Conservation (phyloP, 2,888 invertebrate genomes). For the Drosophila sordidula region DNA sequence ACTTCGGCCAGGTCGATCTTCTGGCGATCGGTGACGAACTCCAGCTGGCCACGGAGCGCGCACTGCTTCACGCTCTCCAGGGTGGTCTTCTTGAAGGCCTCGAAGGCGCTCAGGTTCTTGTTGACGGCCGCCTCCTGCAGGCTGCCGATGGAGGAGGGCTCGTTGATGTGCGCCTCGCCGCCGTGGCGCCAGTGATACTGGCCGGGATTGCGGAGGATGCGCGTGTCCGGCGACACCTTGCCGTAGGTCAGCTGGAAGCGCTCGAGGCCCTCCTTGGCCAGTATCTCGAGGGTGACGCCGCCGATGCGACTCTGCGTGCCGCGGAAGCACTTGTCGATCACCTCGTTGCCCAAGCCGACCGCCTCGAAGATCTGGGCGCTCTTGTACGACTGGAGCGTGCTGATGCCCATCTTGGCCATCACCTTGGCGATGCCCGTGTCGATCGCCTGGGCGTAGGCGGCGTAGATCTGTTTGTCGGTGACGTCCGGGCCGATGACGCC, state of each 20-base stretch:
- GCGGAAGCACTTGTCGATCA: constrained; percentile 97
- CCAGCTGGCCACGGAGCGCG: constrained; percentile 96
- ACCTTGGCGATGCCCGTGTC: constrained; percentile 96
- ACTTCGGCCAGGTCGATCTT: constrained; percentile 94
- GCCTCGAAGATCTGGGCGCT: constrained; percentile 99
- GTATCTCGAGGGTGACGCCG: constrained; percentile 95
- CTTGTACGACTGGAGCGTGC: constrained; percentile 98
- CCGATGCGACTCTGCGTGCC: constrained; percentile 90
- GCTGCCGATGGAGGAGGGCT: constrained; percentile 91
- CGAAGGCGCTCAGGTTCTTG: constrained; percentile 93
- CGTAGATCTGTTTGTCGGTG: constrained; percentile 92
- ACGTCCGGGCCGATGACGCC: constrained; percentile 91
- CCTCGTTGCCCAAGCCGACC: constrained; percentile 96
- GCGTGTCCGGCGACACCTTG: constrained; percentile 88
- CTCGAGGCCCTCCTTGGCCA: constrained; percentile 94
- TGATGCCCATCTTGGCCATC: constrained; percentile 99
- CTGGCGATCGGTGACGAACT: constrained; percentile 91
- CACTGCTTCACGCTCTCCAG: constrained; percentile 94
- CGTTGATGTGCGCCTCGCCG: constrained; percentile 99
- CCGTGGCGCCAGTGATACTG: constrained; percentile 98
- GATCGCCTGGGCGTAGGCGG: constrained; percentile 95
- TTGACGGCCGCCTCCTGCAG: constrained; percentile 93
- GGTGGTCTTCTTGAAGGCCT: constrained; percentile 93
- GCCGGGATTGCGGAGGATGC: constrained; percentile 93
- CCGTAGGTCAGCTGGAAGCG: constrained; percentile 91